Evolutionary conservation across 1,140 invertebrate species (phyloP).

Genomic region (Condylostylus longicornis): DNA sequence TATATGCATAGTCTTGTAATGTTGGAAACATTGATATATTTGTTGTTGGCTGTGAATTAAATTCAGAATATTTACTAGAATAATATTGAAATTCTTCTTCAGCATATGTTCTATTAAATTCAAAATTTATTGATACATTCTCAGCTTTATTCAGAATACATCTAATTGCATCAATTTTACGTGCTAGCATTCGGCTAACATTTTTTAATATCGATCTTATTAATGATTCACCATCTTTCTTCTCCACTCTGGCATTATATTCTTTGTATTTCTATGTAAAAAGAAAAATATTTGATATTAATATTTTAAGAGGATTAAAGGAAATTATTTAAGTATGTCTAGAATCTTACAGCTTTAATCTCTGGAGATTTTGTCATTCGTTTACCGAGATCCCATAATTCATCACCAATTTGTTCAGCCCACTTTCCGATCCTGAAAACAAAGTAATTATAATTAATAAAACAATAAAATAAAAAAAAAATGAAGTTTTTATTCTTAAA

Average conservation of each 20-base stretch:
- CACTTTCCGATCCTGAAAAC: conserved; percentile 39
- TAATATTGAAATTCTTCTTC: conserved; percentile 41
- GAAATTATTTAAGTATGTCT: background rate
- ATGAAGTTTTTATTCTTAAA: no score
- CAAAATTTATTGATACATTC: conserved; percentile 42
- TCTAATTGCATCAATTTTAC: conserved; percentile 69
- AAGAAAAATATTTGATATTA: conserved; percentile 3
- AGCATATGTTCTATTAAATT: conserved; percentile 31
- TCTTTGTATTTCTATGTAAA: conserved; percentile 52
- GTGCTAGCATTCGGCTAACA: conserved; percentile 57
- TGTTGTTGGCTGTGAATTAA: conserved; percentile 17
- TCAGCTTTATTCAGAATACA: conserved; percentile 58
- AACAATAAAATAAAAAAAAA: no score
- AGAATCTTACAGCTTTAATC: conserved; percentile 36
- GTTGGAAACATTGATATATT: conserved; percentile 8
- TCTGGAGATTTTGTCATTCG: conserved; percentile 42
- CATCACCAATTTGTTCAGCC: conserved; percentile 42
- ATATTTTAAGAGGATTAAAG: conserved; percentile 4
- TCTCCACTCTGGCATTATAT: conserved; percentile 54
- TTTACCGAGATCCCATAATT: conserved; percentile 43
- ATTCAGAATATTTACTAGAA: conserved; percentile 52
- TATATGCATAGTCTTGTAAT: conserved; percentile 7
- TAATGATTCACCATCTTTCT: conserved; percentile 57
- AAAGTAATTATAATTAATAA: no score
- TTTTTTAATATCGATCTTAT: conserved; percentile 56